These are phyloP conservation scores for Anastrepha obliqua DNA, from an alignment of 1,140 invertebrate genomes.

Conservation along the genomic window DNA sequence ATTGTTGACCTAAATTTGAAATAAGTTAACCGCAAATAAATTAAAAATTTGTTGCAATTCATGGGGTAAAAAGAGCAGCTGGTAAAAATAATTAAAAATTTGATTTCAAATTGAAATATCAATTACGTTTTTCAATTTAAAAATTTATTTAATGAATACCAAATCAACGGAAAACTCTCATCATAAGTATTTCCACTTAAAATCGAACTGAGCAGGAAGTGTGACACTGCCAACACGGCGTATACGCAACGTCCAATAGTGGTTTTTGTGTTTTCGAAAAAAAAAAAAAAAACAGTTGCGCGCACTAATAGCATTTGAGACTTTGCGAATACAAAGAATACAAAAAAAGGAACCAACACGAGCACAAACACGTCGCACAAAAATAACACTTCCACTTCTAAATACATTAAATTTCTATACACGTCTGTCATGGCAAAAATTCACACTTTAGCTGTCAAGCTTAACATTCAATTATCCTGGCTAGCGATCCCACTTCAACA, in stretches of 20 bases:
- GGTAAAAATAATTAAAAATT: too few species aligned
- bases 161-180: too few species aligned
- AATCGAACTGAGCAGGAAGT: too few species aligned
- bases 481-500: conserved; percentile 11
- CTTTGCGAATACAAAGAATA: neutral
- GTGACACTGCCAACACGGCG: neutral
- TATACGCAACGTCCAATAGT: neutral
- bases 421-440: conserved; percentile 38
- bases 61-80: too few species aligned
- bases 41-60: too few species aligned
- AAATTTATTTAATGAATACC: too few species aligned
- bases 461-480: conserved; percentile 44
- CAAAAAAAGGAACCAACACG: neutral
- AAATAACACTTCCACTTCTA: neutral
- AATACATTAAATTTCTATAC: conserved; percentile 38
- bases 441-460: conserved; percentile 51
- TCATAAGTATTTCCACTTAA: too few species aligned
- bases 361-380: neutral
- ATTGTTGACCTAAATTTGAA: neutral
- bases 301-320: neutral
- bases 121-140: too few species aligned
- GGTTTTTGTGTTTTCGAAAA: too few species aligned
- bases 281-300: neutral
- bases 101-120: too few species aligned
- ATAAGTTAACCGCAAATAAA: neutral